Conservation (phyloP, 2,888 invertebrate genomes). For the Prosapia bicincta region DNA sequence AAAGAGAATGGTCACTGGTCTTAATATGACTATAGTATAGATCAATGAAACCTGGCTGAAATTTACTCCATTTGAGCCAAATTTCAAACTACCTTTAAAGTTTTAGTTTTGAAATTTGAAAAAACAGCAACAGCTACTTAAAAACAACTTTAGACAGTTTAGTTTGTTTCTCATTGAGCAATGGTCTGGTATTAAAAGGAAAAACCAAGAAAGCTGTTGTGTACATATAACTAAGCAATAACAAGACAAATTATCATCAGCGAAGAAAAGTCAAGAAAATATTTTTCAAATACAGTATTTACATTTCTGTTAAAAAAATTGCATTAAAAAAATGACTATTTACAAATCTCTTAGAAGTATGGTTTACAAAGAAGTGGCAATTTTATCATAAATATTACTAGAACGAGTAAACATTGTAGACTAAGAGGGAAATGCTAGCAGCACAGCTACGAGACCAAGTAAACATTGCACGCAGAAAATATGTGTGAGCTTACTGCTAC, state of each 20-base stretch:
- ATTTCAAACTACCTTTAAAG: neutral
- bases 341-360: neutral
- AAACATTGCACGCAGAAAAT: too few relatives aligned
- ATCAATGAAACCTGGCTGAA: neutral
- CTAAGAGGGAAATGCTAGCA: too few relatives aligned
- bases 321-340: neutral
- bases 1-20: neutral
- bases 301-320: too few relatives aligned
- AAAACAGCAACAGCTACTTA: constrained; percentile 21
- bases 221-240: neutral
- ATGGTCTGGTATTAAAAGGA: constrained; percentile 17
- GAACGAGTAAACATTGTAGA: too few relatives aligned
- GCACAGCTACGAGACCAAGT: too few relatives aligned
- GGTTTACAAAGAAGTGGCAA: neutral
- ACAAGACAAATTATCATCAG: neutral
- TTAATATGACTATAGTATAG: neutral
- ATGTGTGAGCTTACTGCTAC: too few relatives aligned
- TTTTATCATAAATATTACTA: too few relatives aligned
- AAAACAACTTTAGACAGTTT: constrained; percentile 25
- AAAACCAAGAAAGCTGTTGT: neutral
- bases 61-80: neutral
- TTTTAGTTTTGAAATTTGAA: constrained; percentile 8
- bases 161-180: constrained; percentile 22
- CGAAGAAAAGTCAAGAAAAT: neutral
- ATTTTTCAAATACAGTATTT: too few relatives aligned